Conservation (phyloP, 2,113 vertebrate species). For the Corythornis cristatus region DNA sequence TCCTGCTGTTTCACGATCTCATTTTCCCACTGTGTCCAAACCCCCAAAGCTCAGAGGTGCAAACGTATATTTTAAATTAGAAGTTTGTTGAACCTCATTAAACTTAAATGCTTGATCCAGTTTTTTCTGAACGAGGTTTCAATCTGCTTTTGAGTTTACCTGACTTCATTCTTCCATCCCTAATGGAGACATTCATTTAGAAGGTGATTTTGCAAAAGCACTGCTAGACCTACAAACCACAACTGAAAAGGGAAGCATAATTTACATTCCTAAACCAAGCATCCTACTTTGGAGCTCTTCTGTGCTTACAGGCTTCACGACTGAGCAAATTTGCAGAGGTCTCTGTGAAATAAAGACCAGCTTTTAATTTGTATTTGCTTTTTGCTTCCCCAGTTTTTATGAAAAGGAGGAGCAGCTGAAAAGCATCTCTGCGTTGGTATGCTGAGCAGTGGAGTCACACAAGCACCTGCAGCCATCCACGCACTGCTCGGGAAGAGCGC, state of each 20-base stretch:
- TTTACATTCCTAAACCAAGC: constrained; percentile 2
- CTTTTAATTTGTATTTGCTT: constrained; percentile 31
- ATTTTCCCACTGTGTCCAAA: constrained; percentile 45
- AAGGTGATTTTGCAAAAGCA: constrained; percentile 10
- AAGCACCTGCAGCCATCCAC: constrained; percentile 55
- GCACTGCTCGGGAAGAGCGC: constrained; percentile 16
- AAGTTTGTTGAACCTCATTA: constrained; percentile 69
- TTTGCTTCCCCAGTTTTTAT: neutral
- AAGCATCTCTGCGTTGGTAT: constrained; percentile 19
- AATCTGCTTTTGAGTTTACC: constrained; percentile 10
- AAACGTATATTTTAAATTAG: constrained; percentile 55
- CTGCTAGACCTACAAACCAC: neutral
- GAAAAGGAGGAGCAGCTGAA: constrained; percentile 9
- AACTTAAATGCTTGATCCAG: constrained; percentile 37
- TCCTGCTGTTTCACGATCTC: constrained; percentile 50
- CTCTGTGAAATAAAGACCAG: neutral
- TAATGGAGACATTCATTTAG: constrained; percentile 20
- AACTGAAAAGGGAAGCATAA: neutral
- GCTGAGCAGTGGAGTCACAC: neutral
- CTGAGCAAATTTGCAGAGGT: neutral
- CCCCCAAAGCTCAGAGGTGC: constrained; percentile 32
- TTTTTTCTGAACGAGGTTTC: neutral
- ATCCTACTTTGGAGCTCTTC: neutral
- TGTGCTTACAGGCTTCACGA: neutral
- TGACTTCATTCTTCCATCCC: neutral